Percentiles rank a stretch among this genome's conserved stretches.
Conservation (phyloP, 1,140 invertebrate species). For the Telenomus remus region DNA sequence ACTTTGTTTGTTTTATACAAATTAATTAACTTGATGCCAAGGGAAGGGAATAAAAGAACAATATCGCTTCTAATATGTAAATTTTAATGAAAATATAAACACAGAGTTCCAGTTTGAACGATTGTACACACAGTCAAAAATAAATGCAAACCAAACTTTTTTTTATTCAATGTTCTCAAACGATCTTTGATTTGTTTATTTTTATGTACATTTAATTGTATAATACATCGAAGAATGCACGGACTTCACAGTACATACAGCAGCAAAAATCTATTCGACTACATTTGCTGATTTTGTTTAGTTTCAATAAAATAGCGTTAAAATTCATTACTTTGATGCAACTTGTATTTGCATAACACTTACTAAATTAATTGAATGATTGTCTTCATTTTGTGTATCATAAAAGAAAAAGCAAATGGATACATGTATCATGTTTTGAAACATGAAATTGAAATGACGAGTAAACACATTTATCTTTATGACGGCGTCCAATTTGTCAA, state of each 20-base stretch:
- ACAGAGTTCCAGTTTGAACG: slow-evolving; percentile 37
- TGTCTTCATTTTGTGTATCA: too few relatives aligned
- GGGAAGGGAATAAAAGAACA: background rate
- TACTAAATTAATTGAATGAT: too few relatives aligned
- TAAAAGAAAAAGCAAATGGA: too few relatives aligned
- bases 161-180: too few relatives aligned
- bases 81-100: slow-evolving; percentile 54
- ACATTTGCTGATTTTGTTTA: slow-evolving; percentile 12
- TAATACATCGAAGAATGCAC: slow-evolving; percentile 11
- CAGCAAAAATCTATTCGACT: background rate
- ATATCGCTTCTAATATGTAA: slow-evolving; percentile 32
- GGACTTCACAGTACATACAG: background rate
- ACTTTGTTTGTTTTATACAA: background rate
- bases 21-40: background rate
- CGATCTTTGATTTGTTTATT: background rate
- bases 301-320: too few relatives aligned
- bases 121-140: slow-evolving; percentile 24
- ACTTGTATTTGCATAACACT: too few relatives aligned
- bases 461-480: too few relatives aligned
- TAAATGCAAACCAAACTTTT: too few relatives aligned
- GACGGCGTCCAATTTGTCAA: background rate
- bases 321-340: too few relatives aligned
- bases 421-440: too few relatives aligned
- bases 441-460: too few relatives aligned
- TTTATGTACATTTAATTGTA: slow-evolving; percentile 30